These are phyloP conservation scores for Atherinomorus stipes DNA, from an alignment of 2,113 vertebrate genomes.

Conservation along the genomic window DNA sequence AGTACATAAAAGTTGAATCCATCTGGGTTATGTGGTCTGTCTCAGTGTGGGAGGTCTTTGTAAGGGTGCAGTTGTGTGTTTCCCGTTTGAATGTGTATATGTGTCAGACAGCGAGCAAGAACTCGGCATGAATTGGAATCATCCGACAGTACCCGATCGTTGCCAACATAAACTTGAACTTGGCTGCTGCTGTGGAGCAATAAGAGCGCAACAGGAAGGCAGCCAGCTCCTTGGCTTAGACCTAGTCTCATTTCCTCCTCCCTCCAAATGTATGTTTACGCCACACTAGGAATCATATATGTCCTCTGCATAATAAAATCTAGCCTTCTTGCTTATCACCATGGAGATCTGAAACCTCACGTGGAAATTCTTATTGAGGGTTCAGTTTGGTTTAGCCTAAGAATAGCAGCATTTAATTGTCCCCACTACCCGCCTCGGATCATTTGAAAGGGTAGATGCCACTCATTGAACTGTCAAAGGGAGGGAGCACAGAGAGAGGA, in stretches of 20 bases:
- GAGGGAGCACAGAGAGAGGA: conserved; percentile 19
- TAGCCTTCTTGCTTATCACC: neutral
- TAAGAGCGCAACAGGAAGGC: conserved; percentile 60
- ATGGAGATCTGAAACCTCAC: conserved; percentile 7
- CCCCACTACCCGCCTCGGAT: conserved; percentile 20
- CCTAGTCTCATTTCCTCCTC: neutral
- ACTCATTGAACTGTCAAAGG: conserved; percentile 36
- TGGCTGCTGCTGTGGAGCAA: conserved; percentile 70
- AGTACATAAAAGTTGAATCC: neutral
- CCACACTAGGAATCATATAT: conserved; percentile 31
- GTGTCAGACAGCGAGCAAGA: conserved; percentile 32
- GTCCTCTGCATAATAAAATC: conserved; percentile 29
- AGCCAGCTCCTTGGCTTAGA: conserved; percentile 52
- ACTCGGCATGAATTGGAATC: conserved; percentile 63
- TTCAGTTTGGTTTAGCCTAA: conserved; percentile 13
- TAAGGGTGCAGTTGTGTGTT: neutral
- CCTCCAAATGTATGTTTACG: conserved; percentile 31
- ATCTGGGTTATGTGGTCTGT: conserved; percentile 9
- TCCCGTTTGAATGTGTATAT: conserved; percentile 3
- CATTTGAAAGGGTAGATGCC: conserved; percentile 50
- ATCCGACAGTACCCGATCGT: conserved; percentile 31
- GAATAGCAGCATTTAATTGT: conserved; percentile 48
- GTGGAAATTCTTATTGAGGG: neutral
- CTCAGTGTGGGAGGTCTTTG: conserved; percentile 23
- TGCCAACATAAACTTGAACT: conserved; percentile 80